Conservation (phyloP, 2,888 invertebrate species). For the Erebia epiphron region DNA sequence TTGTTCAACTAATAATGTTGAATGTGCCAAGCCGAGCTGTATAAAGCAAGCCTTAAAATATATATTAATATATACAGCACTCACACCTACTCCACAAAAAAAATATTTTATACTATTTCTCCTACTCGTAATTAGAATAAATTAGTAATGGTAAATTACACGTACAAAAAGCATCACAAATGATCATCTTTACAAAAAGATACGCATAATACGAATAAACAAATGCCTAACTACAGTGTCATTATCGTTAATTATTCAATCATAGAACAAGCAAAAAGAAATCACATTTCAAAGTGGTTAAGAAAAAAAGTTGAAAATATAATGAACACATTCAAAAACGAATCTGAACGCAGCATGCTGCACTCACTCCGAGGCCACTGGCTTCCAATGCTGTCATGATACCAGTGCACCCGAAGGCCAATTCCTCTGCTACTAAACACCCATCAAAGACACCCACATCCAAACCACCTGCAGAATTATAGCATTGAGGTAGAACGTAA, state of each 20-base stretch:
- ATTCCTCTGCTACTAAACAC: conserved; percentile 93
- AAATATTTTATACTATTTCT: no score
- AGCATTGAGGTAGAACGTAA: not conserved
- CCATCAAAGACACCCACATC: conserved; percentile 89
- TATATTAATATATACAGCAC: not conserved
- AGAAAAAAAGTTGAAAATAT: not conserved
- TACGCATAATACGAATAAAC: not conserved
- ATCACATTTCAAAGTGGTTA: not conserved
- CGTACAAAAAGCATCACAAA: not conserved
- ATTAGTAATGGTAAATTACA: not conserved
- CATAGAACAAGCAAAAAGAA: not conserved
- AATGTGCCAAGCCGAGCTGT: no score
- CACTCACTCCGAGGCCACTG: conserved; percentile 90
- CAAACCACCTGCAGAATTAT: conserved; percentile 86
- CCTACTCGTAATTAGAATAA: not conserved
- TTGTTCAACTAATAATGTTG: no score
- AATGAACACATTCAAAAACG: not conserved
- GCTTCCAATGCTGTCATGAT: conserved; percentile 95
- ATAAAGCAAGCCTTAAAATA: not conserved
- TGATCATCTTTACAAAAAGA: no score
- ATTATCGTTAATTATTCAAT: not conserved
- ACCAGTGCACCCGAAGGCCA: conserved; percentile 97
- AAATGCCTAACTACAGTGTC: not conserved
- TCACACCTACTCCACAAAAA: not conserved
- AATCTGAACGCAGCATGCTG: conserved; percentile 1